Evolutionary conservation across 2,888 invertebrate genomes (phyloP), one percentile per base, ranked within the genome.

Genomic region (Monoplex corrugatus): DNA sequence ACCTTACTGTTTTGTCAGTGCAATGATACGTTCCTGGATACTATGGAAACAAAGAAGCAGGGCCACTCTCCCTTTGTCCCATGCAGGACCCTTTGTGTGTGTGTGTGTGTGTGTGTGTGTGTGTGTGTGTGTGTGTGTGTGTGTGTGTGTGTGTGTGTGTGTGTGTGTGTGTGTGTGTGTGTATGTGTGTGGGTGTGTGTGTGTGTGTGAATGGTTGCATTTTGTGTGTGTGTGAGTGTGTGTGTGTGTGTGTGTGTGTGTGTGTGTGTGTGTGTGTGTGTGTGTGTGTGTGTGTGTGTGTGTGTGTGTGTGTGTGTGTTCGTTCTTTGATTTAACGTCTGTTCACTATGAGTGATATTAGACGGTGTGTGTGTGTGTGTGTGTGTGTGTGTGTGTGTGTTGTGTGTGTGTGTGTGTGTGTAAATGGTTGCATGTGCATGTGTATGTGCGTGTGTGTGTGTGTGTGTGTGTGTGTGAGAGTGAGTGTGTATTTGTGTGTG

Each of bases 101-200:
- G 68, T 68, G 68, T 68, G 68, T n/a, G n/a, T 68, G 10, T 3
- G 23, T 23, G 10, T 3, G 10, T 3, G 68, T n/a, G n/a, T 68
- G 68, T n/a, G 68, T 68, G 68, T 68, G 68, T n/a, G 68, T 68
- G 68, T 68, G 68, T 68, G n/a, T n/a, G n/a, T 68, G 68, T 68
- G 68, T n/a, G 68, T 23, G 10, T 3, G 23, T 23, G 10, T 3
- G 10, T 3, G 68, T n/a, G n/a, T 68, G 68, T n/a, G 68, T 68
- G 68, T 68, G 68, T n/a, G 68, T 68, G 68, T 68, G 68, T 68
- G n/a, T n/a, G n/a, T 68, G 68, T 68, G 68, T n/a, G 68, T 68
- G n/a, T n/a, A n/a, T n/a, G n/a, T n/a, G n/a, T n/a, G 10, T 63
- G 63, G 3, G 10, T 16, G 10, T 63, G 23, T 63, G 23, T 63